These are phyloP conservation scores for Clarias magur DNA, from an alignment of 2,113 vertebrate species.

Conservation along the genomic window DNA sequence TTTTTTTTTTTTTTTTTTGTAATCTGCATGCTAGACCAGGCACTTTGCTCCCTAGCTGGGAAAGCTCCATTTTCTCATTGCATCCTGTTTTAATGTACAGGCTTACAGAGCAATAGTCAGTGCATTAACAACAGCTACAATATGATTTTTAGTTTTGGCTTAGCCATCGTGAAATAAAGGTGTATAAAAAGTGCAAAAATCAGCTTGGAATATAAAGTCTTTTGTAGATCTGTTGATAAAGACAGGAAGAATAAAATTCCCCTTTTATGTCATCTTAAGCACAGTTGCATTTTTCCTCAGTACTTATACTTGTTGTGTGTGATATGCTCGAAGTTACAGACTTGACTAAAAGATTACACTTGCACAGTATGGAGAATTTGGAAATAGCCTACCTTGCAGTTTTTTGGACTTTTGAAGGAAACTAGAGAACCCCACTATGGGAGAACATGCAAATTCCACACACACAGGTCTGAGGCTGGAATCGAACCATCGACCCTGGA, in stretches of 20 bases:
- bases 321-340: neutral
- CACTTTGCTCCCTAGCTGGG: neutral
- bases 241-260: neutral
- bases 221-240: neutral
- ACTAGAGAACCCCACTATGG: no score
- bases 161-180: neutral
- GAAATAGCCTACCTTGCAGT: no score
- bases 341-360: neutral
- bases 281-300: neutral
- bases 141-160: conserved; percentile 59
- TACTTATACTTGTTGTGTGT: neutral
- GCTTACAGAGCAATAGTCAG: conserved; percentile 60
- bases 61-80: neutral
- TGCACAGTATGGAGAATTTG: no score
- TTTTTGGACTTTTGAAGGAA: no score
- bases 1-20: neutral
- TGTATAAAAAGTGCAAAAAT: neutral
- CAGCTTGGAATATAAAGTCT: neutral
- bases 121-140: conserved; percentile 55
- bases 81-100: conserved; percentile 40
- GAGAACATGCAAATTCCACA: no score
- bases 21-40: neutral
- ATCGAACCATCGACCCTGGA: no score
- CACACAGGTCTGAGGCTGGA: no score
- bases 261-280: neutral